Base-by-base conservation (phyloP, 92 coral and sea anemone genomes). In the Epizoanthus rinbou region DNA sequence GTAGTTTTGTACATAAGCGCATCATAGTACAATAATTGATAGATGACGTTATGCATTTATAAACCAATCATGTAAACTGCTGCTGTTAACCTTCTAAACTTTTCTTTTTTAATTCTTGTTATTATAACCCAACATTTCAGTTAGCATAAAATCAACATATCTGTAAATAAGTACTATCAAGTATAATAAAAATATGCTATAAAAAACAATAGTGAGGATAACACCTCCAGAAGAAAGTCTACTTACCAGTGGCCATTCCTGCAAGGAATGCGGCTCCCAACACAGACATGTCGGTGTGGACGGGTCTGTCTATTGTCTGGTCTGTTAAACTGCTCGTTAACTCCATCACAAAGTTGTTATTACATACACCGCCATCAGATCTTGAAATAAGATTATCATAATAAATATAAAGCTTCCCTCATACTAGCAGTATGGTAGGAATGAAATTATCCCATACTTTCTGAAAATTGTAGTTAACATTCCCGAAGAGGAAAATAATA, bases 241-340 rank as follows among this genome's bases (percentile, higher is more conserved):
- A 19, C 87, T 45, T 57, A 97, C 99, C 99, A 58, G 93, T 78
- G 10, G 99, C 95, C 45, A 94, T 84, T 4, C 99, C 99, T 2
- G 99, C 99, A 9, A 97, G 70, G 82, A 97, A 97, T 9, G 98
- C 95, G 4, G 99, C 99, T 2, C 99, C 99, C 8, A 97, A 80
- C 33, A 93, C 86, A 19, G 99, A 94, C 98, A 97, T 97, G 75
- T 97, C 98, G 37, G 95, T 94, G 76, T 97, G 99, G 23, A 90
- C 90, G 18, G 99, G 97, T 81, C 95, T 91, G 62, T 97, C 99
- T 21, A 97, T 47, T 23, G 93, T 91, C 83, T 94, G 97, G 31
- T 93, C 87, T 0, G 97, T 94, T 21, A 97, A 74, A 76, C 98
- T 97, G 83, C 99, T 97, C 33, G 88, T 87, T 57, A 94, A 86